Evolutionary conservation across 2,888 invertebrate genomes (phyloP), one percentile per base, ranked within the genome.

Genomic region (Tinea semifulvella): DNA sequence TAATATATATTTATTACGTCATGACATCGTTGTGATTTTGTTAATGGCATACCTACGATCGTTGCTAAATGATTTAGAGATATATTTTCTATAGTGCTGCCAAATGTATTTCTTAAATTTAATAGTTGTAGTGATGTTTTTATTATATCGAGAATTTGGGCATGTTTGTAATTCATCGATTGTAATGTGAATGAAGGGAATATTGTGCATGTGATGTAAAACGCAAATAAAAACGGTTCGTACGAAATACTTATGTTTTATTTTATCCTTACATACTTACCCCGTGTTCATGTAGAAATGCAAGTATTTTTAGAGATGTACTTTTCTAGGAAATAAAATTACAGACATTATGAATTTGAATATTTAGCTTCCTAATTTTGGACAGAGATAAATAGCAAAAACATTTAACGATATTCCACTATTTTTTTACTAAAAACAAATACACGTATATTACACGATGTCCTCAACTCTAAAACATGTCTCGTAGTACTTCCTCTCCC

Each of bases 61-160:
- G 75, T 76, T 79, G 79, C 76, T 76, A 72, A 75, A 71, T 71
- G 67, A 66, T 64, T 60, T 65, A 79, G 77, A 75, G 35, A 68
- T 76, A 80, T 82, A 82, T 82, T 81, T 82, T 81, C 79, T 74
- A 80, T 82, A 82, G 82, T 61, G 82, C 81, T 81, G 82, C 82
- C 82, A 82, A 82, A 82, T 66, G 72, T 72, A 69, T 71, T 67
- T 68, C 68, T 65, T 63, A 68, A 71, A n/a, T n/a, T 68, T 69
- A 66, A 60, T 79, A 79, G 75, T 61, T 63, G 74, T 81, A 81
- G 77, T 69, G 19, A 61, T 58, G 69, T 71, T 75, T 70, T 74
- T 75, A 70, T 73, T 64, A 68, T 73, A 71, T 70, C 65, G 63
- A 61, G 64, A 70, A 70, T 73, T 74, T 73, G 69, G 75, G 71